These are phyloP conservation scores for Scopus umbretta DNA, from an alignment of 2,113 vertebrate genomes.

Conservation along the genomic window DNA sequence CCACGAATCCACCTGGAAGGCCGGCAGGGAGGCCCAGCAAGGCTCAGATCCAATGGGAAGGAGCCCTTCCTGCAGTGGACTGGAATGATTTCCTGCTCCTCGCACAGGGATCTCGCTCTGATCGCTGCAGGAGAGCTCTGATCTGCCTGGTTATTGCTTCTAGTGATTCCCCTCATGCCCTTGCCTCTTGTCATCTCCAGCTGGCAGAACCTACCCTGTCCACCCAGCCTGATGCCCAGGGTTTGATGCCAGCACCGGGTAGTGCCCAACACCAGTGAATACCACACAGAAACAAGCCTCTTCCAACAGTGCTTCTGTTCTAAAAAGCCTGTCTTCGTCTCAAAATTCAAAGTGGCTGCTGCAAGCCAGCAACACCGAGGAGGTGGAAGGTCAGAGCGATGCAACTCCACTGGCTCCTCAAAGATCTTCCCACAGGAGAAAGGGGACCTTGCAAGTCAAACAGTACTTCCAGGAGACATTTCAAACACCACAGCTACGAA, in stretches of 20 bases:
- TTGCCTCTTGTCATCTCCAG: not conserved
- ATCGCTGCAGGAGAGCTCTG: not conserved
- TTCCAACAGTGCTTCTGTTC: not conserved
- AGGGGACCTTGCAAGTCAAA: not conserved
- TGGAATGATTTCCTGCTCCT: not conserved
- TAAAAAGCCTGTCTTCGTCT: not conserved
- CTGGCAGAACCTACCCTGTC: not conserved
- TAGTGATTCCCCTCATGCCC: not conserved
- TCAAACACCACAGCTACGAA: not conserved
- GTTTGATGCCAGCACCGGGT: not conserved
- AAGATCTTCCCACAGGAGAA: not conserved
- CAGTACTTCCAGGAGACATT: not conserved
- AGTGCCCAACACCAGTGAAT: not conserved
- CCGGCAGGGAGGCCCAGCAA: rapidly evolving
- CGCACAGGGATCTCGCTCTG: rapidly evolving
- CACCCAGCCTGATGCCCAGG: not conserved
- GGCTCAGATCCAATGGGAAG: not conserved
- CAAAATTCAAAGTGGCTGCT: not conserved
- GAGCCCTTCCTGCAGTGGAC: not conserved
- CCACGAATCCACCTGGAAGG: rapidly evolving
- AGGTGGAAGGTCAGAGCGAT: not conserved
- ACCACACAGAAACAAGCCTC: rapidly evolving
- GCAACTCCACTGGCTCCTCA: not conserved
- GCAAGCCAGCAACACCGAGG: not conserved
- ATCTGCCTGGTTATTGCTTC: not conserved